These are phyloP conservation scores for Heliconius nattereri DNA, from an alignment of 1,140 invertebrate species.

Conservation along the genomic window DNA sequence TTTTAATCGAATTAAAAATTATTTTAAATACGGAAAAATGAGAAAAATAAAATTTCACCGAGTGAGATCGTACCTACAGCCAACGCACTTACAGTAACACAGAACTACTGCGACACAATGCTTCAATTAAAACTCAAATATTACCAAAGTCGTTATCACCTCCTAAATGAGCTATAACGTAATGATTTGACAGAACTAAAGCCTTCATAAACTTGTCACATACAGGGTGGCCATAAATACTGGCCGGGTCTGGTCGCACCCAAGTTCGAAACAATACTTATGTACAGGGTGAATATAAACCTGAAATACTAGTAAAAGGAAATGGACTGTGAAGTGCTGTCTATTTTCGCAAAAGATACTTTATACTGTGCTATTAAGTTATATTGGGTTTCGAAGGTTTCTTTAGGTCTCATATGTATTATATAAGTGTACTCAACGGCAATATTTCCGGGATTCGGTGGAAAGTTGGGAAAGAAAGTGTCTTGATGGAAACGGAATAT, in stretches of 20 bases:
- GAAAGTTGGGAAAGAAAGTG: too few relatives aligned
- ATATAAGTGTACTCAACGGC: too few relatives aligned
- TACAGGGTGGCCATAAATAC: not conserved
- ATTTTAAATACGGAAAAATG: too few relatives aligned
- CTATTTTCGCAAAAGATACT: not conserved
- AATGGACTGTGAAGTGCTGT: not conserved
- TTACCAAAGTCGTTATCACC: too few relatives aligned
- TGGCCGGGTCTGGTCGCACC: not conserved
- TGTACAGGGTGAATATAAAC: conserved; percentile 5
- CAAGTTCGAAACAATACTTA: conserved; percentile 8
- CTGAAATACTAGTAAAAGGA: conserved; percentile 3
- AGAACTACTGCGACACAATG: too few relatives aligned
- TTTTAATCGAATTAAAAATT: too few relatives aligned
- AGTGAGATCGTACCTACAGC: too few relatives aligned
- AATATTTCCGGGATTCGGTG: too few relatives aligned
- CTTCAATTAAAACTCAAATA: too few relatives aligned
- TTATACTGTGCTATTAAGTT: not conserved
- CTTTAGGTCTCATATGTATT: not conserved
- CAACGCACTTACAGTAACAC: too few relatives aligned
- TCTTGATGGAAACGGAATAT: too few relatives aligned
- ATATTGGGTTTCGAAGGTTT: not conserved
- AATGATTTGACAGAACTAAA: conserved; percentile 7
- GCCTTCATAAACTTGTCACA: conserved; percentile 14
- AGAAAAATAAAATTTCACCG: too few relatives aligned
- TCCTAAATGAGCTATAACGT: not conserved